Base-by-base conservation (phyloP, 2,888 invertebrate genomes). In the Chrysopilus asiliformis region DNA sequence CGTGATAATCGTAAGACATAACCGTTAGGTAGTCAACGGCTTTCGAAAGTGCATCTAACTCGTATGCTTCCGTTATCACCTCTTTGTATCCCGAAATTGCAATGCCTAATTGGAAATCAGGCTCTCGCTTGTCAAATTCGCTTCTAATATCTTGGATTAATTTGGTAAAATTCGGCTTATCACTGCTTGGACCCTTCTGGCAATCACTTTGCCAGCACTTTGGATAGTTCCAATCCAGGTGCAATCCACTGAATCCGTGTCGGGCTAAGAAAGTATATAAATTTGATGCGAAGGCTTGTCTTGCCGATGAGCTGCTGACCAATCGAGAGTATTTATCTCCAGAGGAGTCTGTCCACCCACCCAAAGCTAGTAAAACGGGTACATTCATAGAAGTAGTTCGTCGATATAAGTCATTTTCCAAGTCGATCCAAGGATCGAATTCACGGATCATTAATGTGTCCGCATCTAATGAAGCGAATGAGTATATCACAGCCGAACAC, bases 291-390 rank as follows among this genome's bases (percentile, higher is more conserved):
- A 89, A 89, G 32, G 75, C 74, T 19, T 74, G 64, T 10, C 86
- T 70, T 4, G 74, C 68, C 1, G 71, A 65, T 4, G 71, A 68
- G 40, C 76, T 75, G 27, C 75, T 72, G 0, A 85, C 83, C 17
- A 91, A 58, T 10, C 78, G 71, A 0, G 86, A 85, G 53, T 89
- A 89, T 56, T 89, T 89, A 52, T 85, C 82, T 0, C 85, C 86
- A 1, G 79, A 72, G 1, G 89, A 91, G 58, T 93, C 90, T 0
- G 87, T 89, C 93, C 93, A 94, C 2, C 94, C 94, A n/a, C 94
- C 94, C 36, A 94, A 58, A 2, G 86, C 87, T 19, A 94, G 62
- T 5, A 89, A 58, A 1, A 85, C 77, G 1, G 64, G 63, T 45
- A 73, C 70, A 38, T 69, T 68, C 12, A 84, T 62, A 0, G 77